Evolutionary conservation across 2,797 vertebrate genomes (phyloP), one percentile per base, ranked within the genome.

Genomic region (Danio aesculapii): DNA sequence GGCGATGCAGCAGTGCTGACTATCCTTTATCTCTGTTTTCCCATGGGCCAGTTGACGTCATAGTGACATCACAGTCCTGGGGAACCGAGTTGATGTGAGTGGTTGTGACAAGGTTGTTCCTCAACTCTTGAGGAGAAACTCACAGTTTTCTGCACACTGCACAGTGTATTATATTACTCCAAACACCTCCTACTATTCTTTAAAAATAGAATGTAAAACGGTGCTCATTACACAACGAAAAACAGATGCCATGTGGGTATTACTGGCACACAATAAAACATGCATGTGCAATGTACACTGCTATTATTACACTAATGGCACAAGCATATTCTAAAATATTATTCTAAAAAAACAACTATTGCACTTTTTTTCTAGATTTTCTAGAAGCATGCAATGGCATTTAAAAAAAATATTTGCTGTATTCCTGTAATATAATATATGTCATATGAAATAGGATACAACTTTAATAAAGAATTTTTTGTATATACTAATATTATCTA

Each of bases 31-130:
- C 43, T 63, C 30, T 61, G 47, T 63, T 73, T 81, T 44, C 7
- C 14, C 39, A 44, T 14, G 61, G 62, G 30, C 39, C 4, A 44
- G 43, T 41, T n/a, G 0, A 43, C 13, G 41, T 41, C 21, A 39
- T 52, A 63, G 84, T 89, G 87, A 92, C 86, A 85, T 91, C 84
- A 89, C 86, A 79, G 46, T n/a, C 59, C 79, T 77, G 53, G 55
- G 70, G 53, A 71, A 71, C n/a, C 47, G 19, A 21, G 41, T 72
- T 41, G 12, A 85, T 73, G 73, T 46, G 21, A 84, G 61, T 53
- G 76, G 64, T 72, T 79, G 64, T 44, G 55, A 78, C 44, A 30
- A 14, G 30, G 62, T 16, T 39, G 14, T 53, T 53, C 9, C 9
- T 39, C 1, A 70, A 17, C 68, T 70, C 16, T 41, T 70, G 3